Base-by-base conservation (phyloP, 2,888 invertebrate genomes). In the Apodemia duryi region DNA sequence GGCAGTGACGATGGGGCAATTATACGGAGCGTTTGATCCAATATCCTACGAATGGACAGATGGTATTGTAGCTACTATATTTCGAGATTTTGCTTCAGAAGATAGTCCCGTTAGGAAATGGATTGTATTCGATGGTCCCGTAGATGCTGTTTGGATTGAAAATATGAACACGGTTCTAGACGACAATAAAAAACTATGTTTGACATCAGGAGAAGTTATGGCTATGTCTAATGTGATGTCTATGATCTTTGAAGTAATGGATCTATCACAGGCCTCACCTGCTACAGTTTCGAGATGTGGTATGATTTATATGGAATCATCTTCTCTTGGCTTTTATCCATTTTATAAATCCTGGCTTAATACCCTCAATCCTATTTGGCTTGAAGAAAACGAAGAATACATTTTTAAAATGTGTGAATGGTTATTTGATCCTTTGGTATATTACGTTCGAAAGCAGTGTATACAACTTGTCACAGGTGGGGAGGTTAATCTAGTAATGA, bases 61-160 rank as follows among this genome's bases (percentile, higher is more conserved):
- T 82, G 97, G 97, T 6, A 95, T 98, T 43, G 95, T 96, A 49
- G 95, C 97, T 0, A 95, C 94, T 2, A 95, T 95, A 84, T 97
- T 96, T 86, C 88, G 98, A 76, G 92, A 94, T 77, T 95, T 95
- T 86, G 96, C 96, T 10, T 93, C 94, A 63, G 95, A 96, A 28
- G 94, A 95, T 43, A 94, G 94, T 0, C 93, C 94, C 0, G 95
- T 96, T 73, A 93, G 95, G 68, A 98, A 98, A 86, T 98, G 98
- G 98, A 94, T 98, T 60, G 95, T 98, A 64, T 98, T 98, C 82
- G 97, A 97, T 82, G 97, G 97, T 0, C 97, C 97, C 0, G 96
- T 97, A 2, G 97, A 97, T 83, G 96, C 97, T 2, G 95, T 96
- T 5, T 97, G 97, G 97, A 96, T 97, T 73, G 97, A 97, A 90